These are phyloP conservation scores for Drosophila asahinai DNA, from an alignment of 1,140 invertebrate species.

Conservation along the genomic window DNA sequence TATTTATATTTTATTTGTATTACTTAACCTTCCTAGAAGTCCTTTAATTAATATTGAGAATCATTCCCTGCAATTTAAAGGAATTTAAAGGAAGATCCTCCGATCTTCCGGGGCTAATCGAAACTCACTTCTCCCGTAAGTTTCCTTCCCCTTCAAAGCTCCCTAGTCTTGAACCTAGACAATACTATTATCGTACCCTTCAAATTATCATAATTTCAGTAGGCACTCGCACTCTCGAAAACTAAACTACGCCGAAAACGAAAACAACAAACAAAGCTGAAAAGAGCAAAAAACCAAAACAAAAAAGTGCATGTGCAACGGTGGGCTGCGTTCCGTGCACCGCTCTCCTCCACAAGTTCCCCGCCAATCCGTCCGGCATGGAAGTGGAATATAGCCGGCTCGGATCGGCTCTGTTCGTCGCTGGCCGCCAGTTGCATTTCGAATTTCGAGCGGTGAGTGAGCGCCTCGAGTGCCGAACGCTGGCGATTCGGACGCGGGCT, in stretches of 20 bases:
- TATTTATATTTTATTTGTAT: no score
- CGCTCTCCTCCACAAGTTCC: conserved; percentile 2
- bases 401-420: conserved; percentile 49
- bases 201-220: conserved; percentile 68
- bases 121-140: not conserved
- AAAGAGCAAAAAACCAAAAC: conserved; percentile 29
- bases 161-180: not conserved
- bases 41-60: not conserved
- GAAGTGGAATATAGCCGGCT: conserved; percentile 42
- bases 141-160: not conserved
- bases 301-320: conserved; percentile 83
- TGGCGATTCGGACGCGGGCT: conserved; percentile 61
- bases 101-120: no score
- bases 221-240: conserved; percentile 62
- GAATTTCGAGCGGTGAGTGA: conserved; percentile 83
- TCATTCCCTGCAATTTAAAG: no score
- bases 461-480: conserved; percentile 73
- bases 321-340: conserved; percentile 42
- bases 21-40: no score
- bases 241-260: conserved; percentile 48
- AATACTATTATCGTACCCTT: not conserved
- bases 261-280: conserved; percentile 41
- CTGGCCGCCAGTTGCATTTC: conserved; percentile 77
- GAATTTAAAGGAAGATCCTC: no score
- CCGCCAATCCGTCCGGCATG: conserved; percentile 25